Base-by-base conservation (phyloP, 2,888 invertebrate genomes). In the Lasioglossum vierecki region DNA sequence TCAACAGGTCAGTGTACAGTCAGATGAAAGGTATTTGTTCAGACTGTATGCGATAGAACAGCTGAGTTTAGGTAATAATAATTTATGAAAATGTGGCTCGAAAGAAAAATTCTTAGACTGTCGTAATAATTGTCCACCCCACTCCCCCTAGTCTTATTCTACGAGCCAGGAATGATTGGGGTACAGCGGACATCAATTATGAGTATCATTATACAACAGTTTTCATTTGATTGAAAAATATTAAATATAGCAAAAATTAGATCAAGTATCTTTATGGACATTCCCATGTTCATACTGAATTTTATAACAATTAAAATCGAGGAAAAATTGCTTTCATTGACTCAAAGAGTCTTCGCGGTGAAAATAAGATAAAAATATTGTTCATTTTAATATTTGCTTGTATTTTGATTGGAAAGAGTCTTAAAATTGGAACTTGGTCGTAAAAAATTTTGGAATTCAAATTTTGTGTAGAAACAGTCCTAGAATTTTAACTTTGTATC, bases 1-100 rank as follows among this genome's bases (percentile, higher is more conserved):
- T 63, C 15, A 72, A n/a, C 70, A 76, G 26, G n/a, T 26, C 70
- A 44, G 13, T 11, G 70, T 44, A n/a, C 41, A n/a, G n/a, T 70
- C 39, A 41, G 41, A 2, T 70, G 4, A 13, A 41, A 70, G 41
- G 41, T 41, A n/a, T 13, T 70, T 41, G 70, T 6, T 41, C 70
- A 53, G 41, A 4, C 1, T 3, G 39, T 4, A 3, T 1, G 68
- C 22, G 18, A 4, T 11, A 70, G 41, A 13, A 70, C n/a, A 41
- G n/a, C 41, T 41, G 70, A 41, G 15, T 30, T 0, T 63, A 57
- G 11, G n/a, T n/a, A n/a, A 4, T n/a, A 0, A n/a, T 9, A 8
- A 9, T 57, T 35, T 30, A 2, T 63, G 30, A 63, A 63, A 63
- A 18, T 30, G 6, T 13, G 13, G 4, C n/a, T 9, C n/a, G 9